Evolutionary conservation across 1,140 invertebrate species (phyloP).

Genomic region (Drosophila sucinea): DNA sequence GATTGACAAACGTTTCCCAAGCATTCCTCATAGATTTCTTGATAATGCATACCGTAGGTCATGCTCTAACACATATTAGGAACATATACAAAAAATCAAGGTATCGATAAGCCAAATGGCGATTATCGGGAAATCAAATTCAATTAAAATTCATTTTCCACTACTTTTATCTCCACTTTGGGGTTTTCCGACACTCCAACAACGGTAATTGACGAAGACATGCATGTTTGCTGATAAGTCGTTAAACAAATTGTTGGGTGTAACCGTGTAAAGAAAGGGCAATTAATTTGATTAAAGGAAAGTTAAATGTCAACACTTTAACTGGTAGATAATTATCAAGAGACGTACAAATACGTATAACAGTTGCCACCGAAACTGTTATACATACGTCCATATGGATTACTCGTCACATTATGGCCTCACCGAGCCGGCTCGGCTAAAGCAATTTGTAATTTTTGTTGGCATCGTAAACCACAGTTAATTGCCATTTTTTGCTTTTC

Average conservation of each 20-base stretch:
- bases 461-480: constrained; percentile 40
- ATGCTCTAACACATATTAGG: too few species aligned
- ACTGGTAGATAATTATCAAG: neutral
- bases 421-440: too few species aligned
- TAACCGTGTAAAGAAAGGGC: neutral
- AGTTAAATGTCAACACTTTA: constrained; percentile 5
- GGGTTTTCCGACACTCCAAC: too few species aligned
- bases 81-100: too few species aligned
- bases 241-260: constrained; percentile 1
- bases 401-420: neutral
- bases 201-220: too few species aligned
- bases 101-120: too few species aligned
- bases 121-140: too few species aligned
- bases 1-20: too few species aligned
- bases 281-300: neutral
- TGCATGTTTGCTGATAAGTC: neutral
- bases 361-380: neutral
- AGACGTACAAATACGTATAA: neutral
- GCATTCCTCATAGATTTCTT: too few species aligned
- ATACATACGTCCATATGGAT: neutral
- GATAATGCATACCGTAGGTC: too few species aligned
- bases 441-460: constrained; percentile 11
- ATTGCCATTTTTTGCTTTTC: constrained; percentile 50
- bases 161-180: too few species aligned
- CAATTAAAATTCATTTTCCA: too few species aligned